These are phyloP conservation scores for Nestor notabilis DNA, from an alignment of 2,113 vertebrate genomes.

Conservation along the genomic window DNA sequence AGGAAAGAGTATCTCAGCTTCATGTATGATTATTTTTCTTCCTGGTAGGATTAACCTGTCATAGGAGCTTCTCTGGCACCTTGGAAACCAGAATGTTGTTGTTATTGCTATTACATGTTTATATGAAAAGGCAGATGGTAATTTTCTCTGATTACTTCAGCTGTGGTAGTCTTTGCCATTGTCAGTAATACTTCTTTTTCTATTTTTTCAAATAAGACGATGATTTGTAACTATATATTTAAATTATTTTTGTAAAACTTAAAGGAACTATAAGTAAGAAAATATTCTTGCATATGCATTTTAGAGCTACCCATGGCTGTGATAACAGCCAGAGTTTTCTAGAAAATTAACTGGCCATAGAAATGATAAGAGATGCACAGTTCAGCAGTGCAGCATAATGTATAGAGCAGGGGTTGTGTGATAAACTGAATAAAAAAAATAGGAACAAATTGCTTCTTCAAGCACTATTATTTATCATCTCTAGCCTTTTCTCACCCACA, in stretches of 20 bases:
- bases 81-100: slow-evolving; percentile 2
- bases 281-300: background rate
- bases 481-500: background rate
- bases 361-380: background rate
- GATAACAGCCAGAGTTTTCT: background rate
- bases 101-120: background rate
- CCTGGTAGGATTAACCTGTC: background rate
- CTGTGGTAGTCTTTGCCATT: background rate
- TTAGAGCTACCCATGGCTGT: background rate
- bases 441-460: background rate
- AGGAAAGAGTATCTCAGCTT: background rate
- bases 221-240: background rate
- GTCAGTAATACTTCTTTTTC: background rate
- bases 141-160: background rate
- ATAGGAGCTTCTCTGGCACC: background rate
- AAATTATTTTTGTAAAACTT: background rate
- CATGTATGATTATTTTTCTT: background rate
- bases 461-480: background rate
- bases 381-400: background rate
- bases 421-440: background rate
- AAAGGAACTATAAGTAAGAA: background rate
- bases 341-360: background rate
- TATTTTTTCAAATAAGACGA: background rate
- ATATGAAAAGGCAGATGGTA: background rate
- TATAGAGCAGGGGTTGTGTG: background rate